phyloP scores from a whole-genome alignment of 2,797 vertebrate genomes.

The Sebastes jordani region DNA sequence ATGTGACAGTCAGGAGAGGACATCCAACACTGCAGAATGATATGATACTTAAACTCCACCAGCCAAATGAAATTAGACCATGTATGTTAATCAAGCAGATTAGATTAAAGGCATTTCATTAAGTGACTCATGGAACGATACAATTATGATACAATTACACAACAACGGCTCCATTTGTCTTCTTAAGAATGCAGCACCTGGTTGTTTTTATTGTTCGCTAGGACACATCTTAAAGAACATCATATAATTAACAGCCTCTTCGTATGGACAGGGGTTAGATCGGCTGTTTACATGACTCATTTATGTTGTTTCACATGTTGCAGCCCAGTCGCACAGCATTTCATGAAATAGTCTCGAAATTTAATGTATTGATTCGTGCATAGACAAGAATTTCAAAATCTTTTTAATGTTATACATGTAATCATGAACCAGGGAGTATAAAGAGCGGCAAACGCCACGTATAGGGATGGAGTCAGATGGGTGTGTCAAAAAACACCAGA shows the following conservation, averaged over 20 bases:
- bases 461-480: too few relatives aligned
- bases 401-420: too few relatives aligned
- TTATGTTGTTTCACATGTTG: neutral
- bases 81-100: conserved; percentile 58
- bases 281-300: conserved; percentile 4
- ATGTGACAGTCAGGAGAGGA: conserved; percentile 32
- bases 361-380: too few relatives aligned
- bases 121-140: conserved; percentile 59
- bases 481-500: too few relatives aligned
- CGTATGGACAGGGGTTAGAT: neutral
- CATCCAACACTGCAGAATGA: neutral
- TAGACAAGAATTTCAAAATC: too few relatives aligned
- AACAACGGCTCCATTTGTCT: conserved; percentile 35
- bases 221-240: neutral
- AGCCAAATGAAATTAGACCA: conserved; percentile 45
- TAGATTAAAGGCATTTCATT: conserved; percentile 64
- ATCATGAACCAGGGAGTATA: too few relatives aligned
- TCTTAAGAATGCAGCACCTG: conserved; percentile 5
- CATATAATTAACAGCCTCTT: neutral
- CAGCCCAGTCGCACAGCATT: too few relatives aligned
- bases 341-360: too few relatives aligned
- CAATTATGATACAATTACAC: conserved; percentile 52
- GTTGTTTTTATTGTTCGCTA: neutral
- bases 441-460: too few relatives aligned
- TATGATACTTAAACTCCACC: conserved; percentile 15